Conservation (phyloP, 2,888 invertebrate genomes). For the Galeruca laticollis region DNA sequence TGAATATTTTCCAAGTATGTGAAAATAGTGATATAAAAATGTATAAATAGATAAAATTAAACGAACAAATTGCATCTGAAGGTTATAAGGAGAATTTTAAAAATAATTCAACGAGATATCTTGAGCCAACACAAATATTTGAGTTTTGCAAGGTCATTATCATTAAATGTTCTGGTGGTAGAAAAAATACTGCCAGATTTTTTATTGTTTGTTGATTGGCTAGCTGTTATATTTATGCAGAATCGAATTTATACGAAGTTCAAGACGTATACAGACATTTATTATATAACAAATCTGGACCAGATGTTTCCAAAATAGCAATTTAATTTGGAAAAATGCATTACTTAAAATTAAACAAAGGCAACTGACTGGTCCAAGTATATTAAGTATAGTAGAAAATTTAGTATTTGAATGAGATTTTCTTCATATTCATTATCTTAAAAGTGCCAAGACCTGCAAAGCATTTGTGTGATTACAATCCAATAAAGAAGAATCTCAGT, state of each 20-base stretch:
- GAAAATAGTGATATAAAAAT: conserved; percentile 7
- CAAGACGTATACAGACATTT: background rate
- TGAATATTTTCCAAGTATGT: background rate
- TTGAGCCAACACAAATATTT: conserved; percentile 43
- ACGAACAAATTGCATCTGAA: conserved; percentile 20
- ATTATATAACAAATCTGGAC: background rate
- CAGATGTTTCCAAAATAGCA: background rate
- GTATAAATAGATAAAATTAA: background rate
- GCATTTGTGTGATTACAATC: too few species aligned
- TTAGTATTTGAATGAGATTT: too few species aligned
- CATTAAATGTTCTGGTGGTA: conserved; percentile 29
- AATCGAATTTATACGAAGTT: background rate
- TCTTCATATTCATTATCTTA: too few species aligned
- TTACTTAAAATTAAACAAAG: too few species aligned
- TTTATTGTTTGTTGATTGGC: conserved; percentile 23
- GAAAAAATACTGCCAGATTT: conserved; percentile 26
- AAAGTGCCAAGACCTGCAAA: too few species aligned
- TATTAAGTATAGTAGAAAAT: too few species aligned
- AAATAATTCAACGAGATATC: conserved; percentile 35
- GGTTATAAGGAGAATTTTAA: conserved; percentile 37
- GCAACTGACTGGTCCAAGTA: too few species aligned
- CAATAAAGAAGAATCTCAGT: too few species aligned
- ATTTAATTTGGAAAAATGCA: background rate
- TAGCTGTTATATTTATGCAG: conserved; percentile 1
- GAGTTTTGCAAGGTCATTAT: conserved; percentile 41